phyloP scores from a whole-genome alignment of 2,797 vertebrate species.

The Rhinogobio ventralis region DNA sequence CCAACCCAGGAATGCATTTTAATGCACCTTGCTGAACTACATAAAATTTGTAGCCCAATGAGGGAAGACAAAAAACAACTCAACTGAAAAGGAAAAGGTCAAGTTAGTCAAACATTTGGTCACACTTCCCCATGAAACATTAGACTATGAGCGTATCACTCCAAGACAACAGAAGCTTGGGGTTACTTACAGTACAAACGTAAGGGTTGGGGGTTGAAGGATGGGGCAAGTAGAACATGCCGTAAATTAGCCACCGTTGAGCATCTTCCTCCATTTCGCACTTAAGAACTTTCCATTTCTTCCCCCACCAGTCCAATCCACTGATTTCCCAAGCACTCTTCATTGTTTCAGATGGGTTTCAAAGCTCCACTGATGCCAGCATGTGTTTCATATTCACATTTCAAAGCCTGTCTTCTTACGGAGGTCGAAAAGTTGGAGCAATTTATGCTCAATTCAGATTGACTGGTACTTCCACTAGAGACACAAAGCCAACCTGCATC shows the following conservation, averaged over 20 bases:
- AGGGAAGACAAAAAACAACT: neutral
- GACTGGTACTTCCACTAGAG: conserved; percentile 81
- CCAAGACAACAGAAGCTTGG: conserved; percentile 66
- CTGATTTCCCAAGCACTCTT: conserved; percentile 22
- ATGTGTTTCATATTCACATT: conserved; percentile 37
- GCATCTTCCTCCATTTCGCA: conserved; percentile 45
- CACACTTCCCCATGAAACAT: conserved; percentile 47
- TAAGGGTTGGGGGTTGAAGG: conserved; percentile 54
- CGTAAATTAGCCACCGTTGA: conserved; percentile 47
- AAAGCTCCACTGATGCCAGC: conserved; percentile 15
- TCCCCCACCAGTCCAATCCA: conserved; percentile 34
- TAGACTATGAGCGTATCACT: conserved; percentile 54
- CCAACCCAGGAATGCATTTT: neutral
- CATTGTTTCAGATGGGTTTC: conserved; percentile 12
- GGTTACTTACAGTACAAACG: conserved; percentile 63
- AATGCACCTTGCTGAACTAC: neutral
- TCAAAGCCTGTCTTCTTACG: conserved; percentile 41
- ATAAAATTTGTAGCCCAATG: conserved; percentile 1
- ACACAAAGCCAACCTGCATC: conserved; percentile 98
- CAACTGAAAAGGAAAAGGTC: conserved; percentile 37
- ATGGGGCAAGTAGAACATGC: conserved; percentile 33
- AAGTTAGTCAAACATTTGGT: conserved; percentile 55
- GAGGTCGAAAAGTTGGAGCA: conserved; percentile 39
- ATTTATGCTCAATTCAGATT: conserved; percentile 61
- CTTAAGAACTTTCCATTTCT: conserved; percentile 34